These are phyloP conservation scores for Embiotoca jacksoni DNA, from an alignment of 2,113 vertebrate species.

Conservation along the genomic window DNA sequence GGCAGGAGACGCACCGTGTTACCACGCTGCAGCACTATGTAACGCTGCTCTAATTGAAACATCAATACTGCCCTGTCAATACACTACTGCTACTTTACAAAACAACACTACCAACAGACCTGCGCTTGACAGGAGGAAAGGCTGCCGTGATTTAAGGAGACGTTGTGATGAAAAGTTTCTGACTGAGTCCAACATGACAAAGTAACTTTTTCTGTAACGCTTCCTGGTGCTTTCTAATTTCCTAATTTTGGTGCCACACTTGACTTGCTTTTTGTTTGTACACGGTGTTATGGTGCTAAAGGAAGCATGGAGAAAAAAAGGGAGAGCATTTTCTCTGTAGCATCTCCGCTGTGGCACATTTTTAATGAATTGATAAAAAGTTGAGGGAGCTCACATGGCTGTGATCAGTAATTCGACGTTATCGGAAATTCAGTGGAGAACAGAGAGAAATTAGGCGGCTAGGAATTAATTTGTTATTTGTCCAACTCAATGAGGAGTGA, in stretches of 20 bases:
- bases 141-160: not conserved
- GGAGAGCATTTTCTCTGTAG: conserved; percentile 40
- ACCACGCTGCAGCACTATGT: conserved; percentile 81
- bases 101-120: conserved; percentile 64
- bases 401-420: conserved; percentile 73
- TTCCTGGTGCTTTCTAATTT: conserved; percentile 36
- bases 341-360: conserved; percentile 57
- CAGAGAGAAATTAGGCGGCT: conserved; percentile 81
- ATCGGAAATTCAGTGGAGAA: conserved; percentile 79
- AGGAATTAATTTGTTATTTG: conserved; percentile 84
- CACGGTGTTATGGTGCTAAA: conserved; percentile 8
- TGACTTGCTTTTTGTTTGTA: conserved; percentile 53
- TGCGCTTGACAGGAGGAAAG: conserved; percentile 52
- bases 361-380: conserved; percentile 78
- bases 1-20: conserved; percentile 83
- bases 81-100: conserved; percentile 74
- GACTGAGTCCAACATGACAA: conserved; percentile 6
- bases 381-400: conserved; percentile 67
- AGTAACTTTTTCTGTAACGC: not conserved
- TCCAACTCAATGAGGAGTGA: conserved; percentile 84
- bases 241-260: conserved; percentile 52
- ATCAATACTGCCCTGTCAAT: conserved; percentile 84
- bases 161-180: conserved; percentile 32
- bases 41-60: conserved; percentile 85
- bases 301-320: conserved; percentile 44